phyloP scores from a whole-genome alignment of 2,113 vertebrate species.

The Fregetta grallaria region DNA sequence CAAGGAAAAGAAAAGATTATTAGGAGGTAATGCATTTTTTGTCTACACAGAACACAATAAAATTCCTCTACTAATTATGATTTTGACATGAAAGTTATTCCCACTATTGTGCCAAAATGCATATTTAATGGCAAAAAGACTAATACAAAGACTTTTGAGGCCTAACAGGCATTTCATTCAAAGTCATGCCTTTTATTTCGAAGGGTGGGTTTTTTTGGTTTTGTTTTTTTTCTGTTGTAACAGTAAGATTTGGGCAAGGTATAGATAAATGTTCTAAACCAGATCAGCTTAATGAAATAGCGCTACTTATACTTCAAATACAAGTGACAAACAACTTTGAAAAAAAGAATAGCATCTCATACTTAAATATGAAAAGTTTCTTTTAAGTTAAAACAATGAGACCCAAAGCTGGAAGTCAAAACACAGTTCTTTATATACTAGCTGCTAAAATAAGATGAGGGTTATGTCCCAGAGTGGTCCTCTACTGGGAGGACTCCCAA shows the following conservation, averaged over 20 bases:
- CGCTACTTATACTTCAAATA: background rate
- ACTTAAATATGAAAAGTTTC: background rate
- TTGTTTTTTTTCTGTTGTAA: background rate
- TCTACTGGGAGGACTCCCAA: background rate
- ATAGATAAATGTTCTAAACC: background rate
- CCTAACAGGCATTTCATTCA: background rate
- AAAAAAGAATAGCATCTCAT: background rate
- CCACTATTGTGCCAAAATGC: background rate
- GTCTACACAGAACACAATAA: background rate
- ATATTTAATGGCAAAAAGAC: background rate
- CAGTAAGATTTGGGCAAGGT: background rate
- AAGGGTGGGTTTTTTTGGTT: background rate
- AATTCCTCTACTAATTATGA: background rate
- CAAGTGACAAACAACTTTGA: background rate
- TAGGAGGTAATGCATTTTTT: background rate
- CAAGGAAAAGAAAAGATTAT: background rate
- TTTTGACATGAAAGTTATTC: background rate
- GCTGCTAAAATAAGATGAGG: background rate
- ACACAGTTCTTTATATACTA: background rate
- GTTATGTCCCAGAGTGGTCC: background rate
- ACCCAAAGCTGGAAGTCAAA: background rate
- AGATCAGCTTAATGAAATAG: background rate
- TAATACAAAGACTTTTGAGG: background rate
- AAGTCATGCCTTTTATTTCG: background rate
- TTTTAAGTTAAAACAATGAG: background rate